Conservation (phyloP, 2,888 invertebrate species). For the Phaonia tiefii region DNA sequence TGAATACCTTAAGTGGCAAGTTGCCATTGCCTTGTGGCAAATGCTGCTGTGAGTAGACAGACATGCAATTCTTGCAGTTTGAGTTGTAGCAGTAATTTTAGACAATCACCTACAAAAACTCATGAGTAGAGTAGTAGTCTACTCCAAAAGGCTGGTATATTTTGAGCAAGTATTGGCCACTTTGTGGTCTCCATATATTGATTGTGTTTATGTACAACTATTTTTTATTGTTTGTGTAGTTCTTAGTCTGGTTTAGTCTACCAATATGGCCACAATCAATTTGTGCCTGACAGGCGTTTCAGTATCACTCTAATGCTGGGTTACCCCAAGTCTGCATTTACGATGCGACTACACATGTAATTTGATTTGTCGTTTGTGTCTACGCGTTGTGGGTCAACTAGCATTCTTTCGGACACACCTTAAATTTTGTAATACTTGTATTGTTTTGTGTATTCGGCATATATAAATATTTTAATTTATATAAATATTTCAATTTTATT, state of each 20-base stretch:
- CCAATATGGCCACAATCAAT: constrained; percentile 53
- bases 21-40: constrained; percentile 26
- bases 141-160: not conserved
- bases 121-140: not conserved
- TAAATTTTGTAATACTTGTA: constrained; percentile 33
- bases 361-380: constrained; percentile 36
- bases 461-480: constrained; percentile 28
- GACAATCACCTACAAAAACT: constrained; percentile 18
- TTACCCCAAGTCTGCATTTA: not conserved
- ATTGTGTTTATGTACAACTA: constrained; percentile 6
- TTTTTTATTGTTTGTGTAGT: constrained; percentile 14
- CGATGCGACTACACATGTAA: constrained; percentile 18
- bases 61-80: not conserved
- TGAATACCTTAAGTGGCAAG: constrained; percentile 55
- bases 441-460: constrained; percentile 7
- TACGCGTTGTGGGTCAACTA: not conserved
- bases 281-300: constrained; percentile 62
- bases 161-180: constrained; percentile 16
- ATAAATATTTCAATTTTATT: constrained; percentile 53
- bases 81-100: not conserved
- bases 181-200: constrained; percentile 29
- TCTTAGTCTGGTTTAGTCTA: constrained; percentile 21
- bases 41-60: not conserved
- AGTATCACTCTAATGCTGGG: constrained; percentile 28
- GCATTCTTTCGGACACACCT: constrained; percentile 54